A percentile compares a stretch with the other conserved stretches of the same genome.
Conservation (phyloP, 2,113 vertebrate genomes). For the Nematolebias whitei region DNA sequence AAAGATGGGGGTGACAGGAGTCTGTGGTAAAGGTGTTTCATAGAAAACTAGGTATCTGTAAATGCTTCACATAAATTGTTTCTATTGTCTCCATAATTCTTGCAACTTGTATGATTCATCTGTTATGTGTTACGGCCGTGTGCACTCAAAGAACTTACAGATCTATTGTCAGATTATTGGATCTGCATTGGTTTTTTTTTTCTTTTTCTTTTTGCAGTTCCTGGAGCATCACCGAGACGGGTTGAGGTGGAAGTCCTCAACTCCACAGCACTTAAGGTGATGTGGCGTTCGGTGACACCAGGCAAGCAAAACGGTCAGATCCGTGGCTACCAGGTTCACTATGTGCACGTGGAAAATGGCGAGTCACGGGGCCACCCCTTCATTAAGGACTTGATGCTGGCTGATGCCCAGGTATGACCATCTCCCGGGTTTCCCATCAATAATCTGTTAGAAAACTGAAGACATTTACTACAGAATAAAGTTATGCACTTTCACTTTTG, state of each 20-base stretch:
- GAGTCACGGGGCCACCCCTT: slow-evolving; percentile 92
- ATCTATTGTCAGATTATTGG: neutral
- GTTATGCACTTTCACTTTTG: slow-evolving; percentile 9
- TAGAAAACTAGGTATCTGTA: neutral
- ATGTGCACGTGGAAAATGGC: slow-evolving; percentile 92
- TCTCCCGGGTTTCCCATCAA: slow-evolving; percentile 6
- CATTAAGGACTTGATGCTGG: slow-evolving; percentile 97
- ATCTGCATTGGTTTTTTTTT: slow-evolving; percentile 1
- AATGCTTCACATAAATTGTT: neutral
- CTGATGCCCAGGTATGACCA: slow-evolving; percentile 91
- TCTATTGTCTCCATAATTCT: slow-evolving; percentile 8
- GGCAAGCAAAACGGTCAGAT: slow-evolving; percentile 96
- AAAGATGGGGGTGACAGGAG: slow-evolving; percentile 23
- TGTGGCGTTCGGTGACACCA: slow-evolving; percentile 92
- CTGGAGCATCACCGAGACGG: slow-evolving; percentile 92
- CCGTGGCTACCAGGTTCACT: slow-evolving; percentile 98
- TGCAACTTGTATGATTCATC: slow-evolving; percentile 2
- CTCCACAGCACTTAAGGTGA: slow-evolving; percentile 93
- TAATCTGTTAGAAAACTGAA: neutral
- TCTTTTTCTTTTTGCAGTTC: slow-evolving; percentile 79
- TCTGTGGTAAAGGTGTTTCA: slow-evolving; percentile 6
- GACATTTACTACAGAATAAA: slow-evolving; percentile 1
- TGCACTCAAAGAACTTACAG: slow-evolving; percentile 3
- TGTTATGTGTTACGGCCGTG: neutral
- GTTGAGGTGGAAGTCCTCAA: slow-evolving; percentile 97